Evolutionary conservation across 2,888 invertebrate species (phyloP).

Genomic region (Amiota mariae): DNA sequence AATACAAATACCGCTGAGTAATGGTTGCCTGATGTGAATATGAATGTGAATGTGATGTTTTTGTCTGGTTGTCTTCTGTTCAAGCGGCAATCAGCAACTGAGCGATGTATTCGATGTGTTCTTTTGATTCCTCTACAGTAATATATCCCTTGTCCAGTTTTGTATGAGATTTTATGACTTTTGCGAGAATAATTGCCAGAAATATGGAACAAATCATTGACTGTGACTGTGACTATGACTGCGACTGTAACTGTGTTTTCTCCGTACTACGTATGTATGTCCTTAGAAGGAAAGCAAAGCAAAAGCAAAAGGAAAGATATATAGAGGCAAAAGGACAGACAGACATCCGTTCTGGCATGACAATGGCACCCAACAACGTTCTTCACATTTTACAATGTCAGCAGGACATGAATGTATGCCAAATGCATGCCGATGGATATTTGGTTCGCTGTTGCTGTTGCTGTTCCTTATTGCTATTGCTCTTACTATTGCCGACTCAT

Average conservation of each 20-base stretch:
- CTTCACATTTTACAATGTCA: constrained; percentile 31
- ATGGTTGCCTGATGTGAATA: constrained; percentile 41
- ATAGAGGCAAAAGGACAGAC: too few species aligned
- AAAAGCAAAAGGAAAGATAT: too few species aligned
- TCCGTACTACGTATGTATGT: too few species aligned
- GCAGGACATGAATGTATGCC: constrained; percentile 35
- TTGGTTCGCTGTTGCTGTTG: background rate
- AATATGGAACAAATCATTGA: constrained; percentile 56
- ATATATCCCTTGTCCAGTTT: background rate
- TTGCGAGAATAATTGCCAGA: constrained; percentile 32
- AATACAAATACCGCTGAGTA: constrained; percentile 61
- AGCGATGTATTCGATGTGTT: background rate
- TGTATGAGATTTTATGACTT: constrained; percentile 21
- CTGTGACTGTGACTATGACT: background rate
- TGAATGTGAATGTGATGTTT: constrained; percentile 32
- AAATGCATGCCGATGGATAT: background rate
- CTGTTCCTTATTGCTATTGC: too few species aligned
- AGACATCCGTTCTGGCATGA: background rate
- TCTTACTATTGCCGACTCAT: background rate
- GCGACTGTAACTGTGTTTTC: too few species aligned
- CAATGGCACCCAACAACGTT: background rate
- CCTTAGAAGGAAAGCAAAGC: too few species aligned
- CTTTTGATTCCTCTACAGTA: background rate
- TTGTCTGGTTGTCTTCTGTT: background rate
- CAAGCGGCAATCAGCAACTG: background rate